These are phyloP conservation scores for Ganaspis sp. DNA, from an alignment of 1,140 invertebrate species.

Conservation along the genomic window DNA sequence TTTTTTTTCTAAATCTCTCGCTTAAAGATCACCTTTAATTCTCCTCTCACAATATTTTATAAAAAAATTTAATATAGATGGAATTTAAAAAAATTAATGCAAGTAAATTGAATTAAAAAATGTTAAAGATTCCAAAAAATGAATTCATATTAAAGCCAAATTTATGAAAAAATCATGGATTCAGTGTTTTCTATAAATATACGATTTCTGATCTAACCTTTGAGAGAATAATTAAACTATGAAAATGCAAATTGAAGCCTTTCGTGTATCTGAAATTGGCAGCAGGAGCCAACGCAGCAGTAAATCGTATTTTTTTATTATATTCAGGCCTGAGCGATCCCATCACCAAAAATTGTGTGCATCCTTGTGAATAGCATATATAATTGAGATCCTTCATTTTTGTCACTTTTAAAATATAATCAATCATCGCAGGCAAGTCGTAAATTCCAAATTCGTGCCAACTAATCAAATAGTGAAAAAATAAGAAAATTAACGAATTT, in stretches of 20 bases:
- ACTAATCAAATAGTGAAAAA: constrained; percentile 5
- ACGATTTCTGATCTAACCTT: neutral
- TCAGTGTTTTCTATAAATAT: too few species aligned
- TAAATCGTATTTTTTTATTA: constrained; percentile 76
- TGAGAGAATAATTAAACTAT: neutral
- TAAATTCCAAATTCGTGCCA: constrained; percentile 83
- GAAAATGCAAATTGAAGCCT: constrained; percentile 72
- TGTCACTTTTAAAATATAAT: constrained; percentile 80
- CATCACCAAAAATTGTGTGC: constrained; percentile 78
- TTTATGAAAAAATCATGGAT: too few species aligned
- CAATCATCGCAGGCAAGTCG: constrained; percentile 83
- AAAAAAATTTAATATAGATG: too few species aligned
- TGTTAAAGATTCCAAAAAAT: too few species aligned
- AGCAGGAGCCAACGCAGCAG: constrained; percentile 80
- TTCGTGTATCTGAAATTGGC: constrained; percentile 74
- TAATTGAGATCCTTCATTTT: constrained; percentile 77
- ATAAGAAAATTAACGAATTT: neutral
- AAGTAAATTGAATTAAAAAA: too few species aligned
- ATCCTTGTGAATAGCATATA: constrained; percentile 81
- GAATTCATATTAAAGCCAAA: too few species aligned
- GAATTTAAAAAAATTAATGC: too few species aligned
- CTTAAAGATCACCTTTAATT: too few species aligned
- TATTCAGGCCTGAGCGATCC: constrained; percentile 78
- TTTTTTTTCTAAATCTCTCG: too few species aligned
- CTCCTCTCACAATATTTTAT: too few species aligned